These are phyloP conservation scores for Mesembrinibis cayennensis DNA, from an alignment of 2,113 vertebrate genomes.

Conservation along the genomic window DNA sequence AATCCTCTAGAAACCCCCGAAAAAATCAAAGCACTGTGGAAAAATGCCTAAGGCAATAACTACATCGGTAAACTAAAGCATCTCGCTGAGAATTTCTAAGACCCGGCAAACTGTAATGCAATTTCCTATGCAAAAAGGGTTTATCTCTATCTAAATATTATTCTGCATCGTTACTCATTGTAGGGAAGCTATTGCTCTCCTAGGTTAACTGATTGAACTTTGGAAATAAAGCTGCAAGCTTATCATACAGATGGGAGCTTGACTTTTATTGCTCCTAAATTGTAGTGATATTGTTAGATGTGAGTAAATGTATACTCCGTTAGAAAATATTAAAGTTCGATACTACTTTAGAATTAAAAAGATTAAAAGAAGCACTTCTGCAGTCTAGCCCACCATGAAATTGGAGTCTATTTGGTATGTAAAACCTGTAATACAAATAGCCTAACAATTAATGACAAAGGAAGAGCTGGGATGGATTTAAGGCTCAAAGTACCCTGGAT, in stretches of 20 bases:
- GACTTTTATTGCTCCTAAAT: conserved; percentile 68
- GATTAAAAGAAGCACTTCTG: conserved; percentile 66
- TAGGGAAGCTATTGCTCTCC: conserved; percentile 68
- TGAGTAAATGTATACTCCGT: conserved; percentile 64
- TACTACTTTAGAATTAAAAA: conserved; percentile 69
- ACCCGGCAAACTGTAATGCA: conserved; percentile 63
- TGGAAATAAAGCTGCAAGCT: conserved; percentile 67
- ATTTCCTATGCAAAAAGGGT: conserved; percentile 75
- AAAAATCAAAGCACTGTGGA: conserved; percentile 45
- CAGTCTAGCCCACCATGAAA: conserved; percentile 67
- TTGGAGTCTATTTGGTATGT: conserved; percentile 65
- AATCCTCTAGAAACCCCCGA: conserved; percentile 35
- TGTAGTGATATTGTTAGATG: conserved; percentile 65
- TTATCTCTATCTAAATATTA: conserved; percentile 73
- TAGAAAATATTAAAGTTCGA: conserved; percentile 71
- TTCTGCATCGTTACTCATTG: conserved; percentile 72
- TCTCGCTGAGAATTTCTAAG: conserved; percentile 55
- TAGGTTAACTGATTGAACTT: conserved; percentile 79
- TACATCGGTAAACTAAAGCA: conserved; percentile 68
- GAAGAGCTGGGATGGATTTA: conserved; percentile 28
- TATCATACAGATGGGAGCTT: conserved; percentile 54
- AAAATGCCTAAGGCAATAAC: conserved; percentile 65
- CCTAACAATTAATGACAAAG: conserved; percentile 52
- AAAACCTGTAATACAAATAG: conserved; percentile 60
- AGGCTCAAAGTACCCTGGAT: background rate